phyloP scores from a whole-genome alignment of 1,140 invertebrate species.

The Sinella curviseta region DNA sequence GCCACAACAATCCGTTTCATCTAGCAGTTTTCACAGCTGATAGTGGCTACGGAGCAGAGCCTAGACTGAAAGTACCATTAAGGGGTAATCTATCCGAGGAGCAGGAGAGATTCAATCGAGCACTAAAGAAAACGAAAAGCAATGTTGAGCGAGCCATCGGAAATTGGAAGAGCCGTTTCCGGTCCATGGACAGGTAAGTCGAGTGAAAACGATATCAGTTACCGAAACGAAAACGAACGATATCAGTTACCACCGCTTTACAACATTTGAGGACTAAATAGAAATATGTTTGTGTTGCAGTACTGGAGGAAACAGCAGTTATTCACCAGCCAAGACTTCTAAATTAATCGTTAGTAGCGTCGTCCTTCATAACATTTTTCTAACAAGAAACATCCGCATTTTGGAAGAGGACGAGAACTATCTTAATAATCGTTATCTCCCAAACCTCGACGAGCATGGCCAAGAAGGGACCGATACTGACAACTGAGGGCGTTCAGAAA shows the following conservation, averaged over 20 bases:
- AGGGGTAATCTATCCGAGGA: neutral
- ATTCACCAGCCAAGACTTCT: slow-evolving; percentile 13
- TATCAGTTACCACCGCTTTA: slow-evolving; percentile 13
- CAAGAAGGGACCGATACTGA: neutral
- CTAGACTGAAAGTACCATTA: neutral
- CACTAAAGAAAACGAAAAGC: slow-evolving; percentile 10
- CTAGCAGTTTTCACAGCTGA: slow-evolving; percentile 36
- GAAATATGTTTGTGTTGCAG: neutral
- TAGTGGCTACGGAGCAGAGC: slow-evolving; percentile 27
- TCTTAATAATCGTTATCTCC: neutral
- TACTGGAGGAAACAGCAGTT: slow-evolving; percentile 24
- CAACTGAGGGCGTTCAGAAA: neutral
- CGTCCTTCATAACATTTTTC: slow-evolving; percentile 30
- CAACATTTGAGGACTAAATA: neutral
- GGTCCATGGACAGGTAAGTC: slow-evolving; percentile 31
- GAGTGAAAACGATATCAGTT: slow-evolving; percentile 6
- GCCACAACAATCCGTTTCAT: no score
- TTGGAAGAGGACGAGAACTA: neutral
- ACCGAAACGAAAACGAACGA: neutral
- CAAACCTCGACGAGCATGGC: neutral
- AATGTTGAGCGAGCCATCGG: slow-evolving; percentile 35
- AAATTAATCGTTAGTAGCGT: slow-evolving; percentile 23
- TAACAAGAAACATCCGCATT: neutral
- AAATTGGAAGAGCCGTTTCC: slow-evolving; percentile 35
- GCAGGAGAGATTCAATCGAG: slow-evolving; percentile 23